Conservation (phyloP, 2,113 vertebrate genomes). For the Cyprinodon brontotheroides region DNA sequence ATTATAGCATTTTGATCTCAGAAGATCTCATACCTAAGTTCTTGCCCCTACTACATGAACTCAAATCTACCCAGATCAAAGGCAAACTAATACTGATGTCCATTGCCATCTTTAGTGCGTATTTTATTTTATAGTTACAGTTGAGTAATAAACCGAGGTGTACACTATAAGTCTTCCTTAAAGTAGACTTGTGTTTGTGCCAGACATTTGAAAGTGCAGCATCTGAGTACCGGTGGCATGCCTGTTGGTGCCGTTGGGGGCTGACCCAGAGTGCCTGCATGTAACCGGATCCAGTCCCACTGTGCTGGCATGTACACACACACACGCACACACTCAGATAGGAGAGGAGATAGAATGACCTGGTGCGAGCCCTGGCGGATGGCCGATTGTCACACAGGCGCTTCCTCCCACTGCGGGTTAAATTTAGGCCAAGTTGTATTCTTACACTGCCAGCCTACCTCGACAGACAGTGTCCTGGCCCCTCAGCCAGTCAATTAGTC, state of each 20-base stretch:
- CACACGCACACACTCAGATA: constrained; percentile 72
- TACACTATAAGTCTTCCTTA: constrained; percentile 5
- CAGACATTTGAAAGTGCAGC: constrained; percentile 40
- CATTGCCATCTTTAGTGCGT: neutral
- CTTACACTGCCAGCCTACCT: constrained; percentile 81
- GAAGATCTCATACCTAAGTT: too few relatives aligned
- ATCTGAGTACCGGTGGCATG: constrained; percentile 58
- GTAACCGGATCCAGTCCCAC: constrained; percentile 76
- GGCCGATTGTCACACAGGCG: constrained; percentile 92
- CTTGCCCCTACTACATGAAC: too few relatives aligned
- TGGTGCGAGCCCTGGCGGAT: constrained; percentile 83
- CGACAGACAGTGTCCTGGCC: constrained; percentile 61
- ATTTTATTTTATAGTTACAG: neutral
- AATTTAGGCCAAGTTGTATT: constrained; percentile 90
- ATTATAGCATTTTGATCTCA: too few relatives aligned
- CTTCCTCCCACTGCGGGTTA: constrained; percentile 89
- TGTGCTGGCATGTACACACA: constrained; percentile 64
- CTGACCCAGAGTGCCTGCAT: constrained; percentile 72
- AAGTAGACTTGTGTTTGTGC: constrained; percentile 17
- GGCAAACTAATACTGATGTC: neutral
- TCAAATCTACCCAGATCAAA: neutral
- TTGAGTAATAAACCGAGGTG: neutral
- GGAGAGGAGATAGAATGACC: constrained; percentile 83
- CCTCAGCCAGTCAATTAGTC: constrained; percentile 69
- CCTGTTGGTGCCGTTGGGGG: constrained; percentile 77